Evolutionary conservation across 2,113 vertebrate species (phyloP).

Genomic region (Colistium nudipinnis): DNA sequence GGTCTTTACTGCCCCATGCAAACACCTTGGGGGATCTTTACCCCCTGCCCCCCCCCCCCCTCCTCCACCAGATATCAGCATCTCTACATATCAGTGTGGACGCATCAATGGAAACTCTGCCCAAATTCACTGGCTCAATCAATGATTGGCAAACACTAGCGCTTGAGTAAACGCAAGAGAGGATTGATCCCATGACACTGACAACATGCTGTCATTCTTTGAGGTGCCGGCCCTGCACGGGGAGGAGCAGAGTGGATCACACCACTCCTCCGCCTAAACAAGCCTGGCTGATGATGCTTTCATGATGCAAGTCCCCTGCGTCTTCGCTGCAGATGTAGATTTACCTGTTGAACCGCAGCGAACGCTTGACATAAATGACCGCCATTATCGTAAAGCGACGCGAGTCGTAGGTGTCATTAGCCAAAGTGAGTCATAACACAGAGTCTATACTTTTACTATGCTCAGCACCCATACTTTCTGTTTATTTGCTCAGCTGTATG

Average conservation of each 20-base stretch:
- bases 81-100: slow-evolving; percentile 8
- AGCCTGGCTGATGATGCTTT: background rate
- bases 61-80: background rate
- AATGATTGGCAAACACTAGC: slow-evolving; percentile 57
- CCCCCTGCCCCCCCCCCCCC: background rate
- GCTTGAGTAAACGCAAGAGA: slow-evolving; percentile 23
- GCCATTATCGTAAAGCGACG: slow-evolving; percentile 47
- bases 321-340: background rate
- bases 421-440: slow-evolving; percentile 17
- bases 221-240: background rate
- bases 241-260: slow-evolving; percentile 9
- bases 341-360: background rate
- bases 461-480: background rate
- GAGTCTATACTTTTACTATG: background rate
- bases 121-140: slow-evolving; percentile 42
- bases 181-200: slow-evolving; percentile 25
- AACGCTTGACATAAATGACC: slow-evolving; percentile 18
- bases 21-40: slow-evolving; percentile 46
- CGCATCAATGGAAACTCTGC: slow-evolving; percentile 19
- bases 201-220: slow-evolving; percentile 8
- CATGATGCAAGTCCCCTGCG: background rate
- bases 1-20: slow-evolving; percentile 61
- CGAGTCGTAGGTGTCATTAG: slow-evolving; percentile 10
- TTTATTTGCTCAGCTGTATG: background rate
- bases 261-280: slow-evolving; percentile 24